These are phyloP conservation scores for Ennomos fuscantarius DNA, from an alignment of 2,888 invertebrate genomes.

Conservation along the genomic window DNA sequence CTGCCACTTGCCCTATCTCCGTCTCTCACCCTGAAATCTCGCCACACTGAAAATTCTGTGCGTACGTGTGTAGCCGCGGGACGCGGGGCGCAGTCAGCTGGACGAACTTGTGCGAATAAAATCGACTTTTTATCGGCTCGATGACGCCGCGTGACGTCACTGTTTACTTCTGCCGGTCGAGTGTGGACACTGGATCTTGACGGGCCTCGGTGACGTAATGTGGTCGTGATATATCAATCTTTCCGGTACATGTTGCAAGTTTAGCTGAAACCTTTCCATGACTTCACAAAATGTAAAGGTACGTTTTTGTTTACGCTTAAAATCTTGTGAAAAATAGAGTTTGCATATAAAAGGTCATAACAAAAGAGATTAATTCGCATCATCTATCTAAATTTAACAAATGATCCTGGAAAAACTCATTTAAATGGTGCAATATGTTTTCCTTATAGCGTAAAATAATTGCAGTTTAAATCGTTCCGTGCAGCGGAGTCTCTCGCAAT, in stretches of 20 bases:
- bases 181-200: constrained; percentile 66
- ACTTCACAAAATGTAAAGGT: background rate
- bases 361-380: constrained; percentile 32
- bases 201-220: constrained; percentile 59
- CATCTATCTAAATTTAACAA: constrained; percentile 46
- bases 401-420: constrained; percentile 59
- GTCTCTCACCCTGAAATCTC: constrained; percentile 75
- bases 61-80: constrained; percentile 59
- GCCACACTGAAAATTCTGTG: constrained; percentile 74
- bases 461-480: constrained; percentile 82
- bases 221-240: constrained; percentile 30
- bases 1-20: constrained; percentile 34
- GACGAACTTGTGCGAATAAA: constrained; percentile 84
- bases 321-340: constrained; percentile 2
- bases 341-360: constrained; percentile 18
- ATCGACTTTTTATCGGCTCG: constrained; percentile 84
- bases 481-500: constrained; percentile 77
- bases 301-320: background rate
- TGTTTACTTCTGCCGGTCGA: constrained; percentile 76
- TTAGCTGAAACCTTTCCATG: background rate
- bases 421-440: constrained; percentile 76
- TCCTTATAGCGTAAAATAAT: constrained; percentile 78
- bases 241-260: constrained; percentile 5
- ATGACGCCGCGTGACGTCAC: constrained; percentile 85
- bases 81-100: constrained; percentile 80